Evolutionary conservation across 2,888 invertebrate species (phyloP).

Genomic region (Drosophila phalerata): DNA sequence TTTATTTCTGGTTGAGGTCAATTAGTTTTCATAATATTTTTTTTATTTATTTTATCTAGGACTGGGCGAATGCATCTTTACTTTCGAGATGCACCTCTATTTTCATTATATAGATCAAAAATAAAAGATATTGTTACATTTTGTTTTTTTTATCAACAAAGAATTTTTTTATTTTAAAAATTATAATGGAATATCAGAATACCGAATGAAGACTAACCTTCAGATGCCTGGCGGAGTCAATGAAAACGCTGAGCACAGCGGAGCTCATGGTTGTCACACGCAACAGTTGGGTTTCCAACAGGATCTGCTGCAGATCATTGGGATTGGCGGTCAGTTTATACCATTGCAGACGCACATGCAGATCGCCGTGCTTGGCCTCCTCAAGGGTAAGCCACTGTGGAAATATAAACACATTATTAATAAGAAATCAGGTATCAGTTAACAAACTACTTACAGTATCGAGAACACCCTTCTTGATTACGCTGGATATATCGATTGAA

Average conservation of each 20-base stretch:
- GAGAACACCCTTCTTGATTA: conserved; percentile 89
- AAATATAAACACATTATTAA: not conserved
- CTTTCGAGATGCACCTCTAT: too few relatives aligned
- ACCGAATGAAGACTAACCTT: conserved; percentile 87
- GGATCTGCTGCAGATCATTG: conserved; percentile 90
- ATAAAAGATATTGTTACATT: too few relatives aligned
- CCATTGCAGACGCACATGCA: conserved; percentile 96
- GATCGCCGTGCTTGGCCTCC: conserved; percentile 97
- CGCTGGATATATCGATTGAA: conserved; percentile 89
- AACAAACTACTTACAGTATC: conserved; percentile 88
- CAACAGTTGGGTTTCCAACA: conserved; percentile 91
- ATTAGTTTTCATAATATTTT: too few relatives aligned
- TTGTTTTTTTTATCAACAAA: too few relatives aligned
- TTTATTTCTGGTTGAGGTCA: too few relatives aligned
- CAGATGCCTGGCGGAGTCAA: conserved; percentile 96
- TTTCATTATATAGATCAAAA: too few relatives aligned
- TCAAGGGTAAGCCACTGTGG: conserved; percentile 96
- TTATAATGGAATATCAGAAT: not conserved
- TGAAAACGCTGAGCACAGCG: conserved; percentile 92
- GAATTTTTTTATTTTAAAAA: too few relatives aligned
- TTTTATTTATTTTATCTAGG: too few relatives aligned
- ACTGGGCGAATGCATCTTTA: too few relatives aligned
- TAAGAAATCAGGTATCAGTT: not conserved
- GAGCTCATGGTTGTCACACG: conserved; percentile 91
- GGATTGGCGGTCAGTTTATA: conserved; percentile 91